A percentile compares a stretch with the other conserved stretches of the same genome.
Evolutionary conservation across 2,888 invertebrate genomes (phyloP).

Genomic region (Euplexia lucipara): DNA sequence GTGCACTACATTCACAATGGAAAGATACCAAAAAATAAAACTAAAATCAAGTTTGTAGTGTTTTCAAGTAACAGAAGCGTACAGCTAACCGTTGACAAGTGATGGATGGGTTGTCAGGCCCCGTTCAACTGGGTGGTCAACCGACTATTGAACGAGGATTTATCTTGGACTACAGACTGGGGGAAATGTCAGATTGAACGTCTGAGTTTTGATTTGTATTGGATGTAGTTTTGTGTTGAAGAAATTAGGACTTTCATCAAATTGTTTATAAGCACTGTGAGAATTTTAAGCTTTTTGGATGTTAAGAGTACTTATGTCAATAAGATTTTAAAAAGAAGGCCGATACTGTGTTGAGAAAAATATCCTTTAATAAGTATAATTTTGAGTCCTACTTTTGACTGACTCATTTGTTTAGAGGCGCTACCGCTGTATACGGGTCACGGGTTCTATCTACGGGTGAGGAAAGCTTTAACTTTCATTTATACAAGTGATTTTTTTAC

Average conservation of each 20-base stretch:
- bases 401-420: no score
- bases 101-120: slow-evolving; percentile 35
- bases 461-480: no score
- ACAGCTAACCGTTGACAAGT: slow-evolving; percentile 32
- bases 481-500: no score
- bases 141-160: slow-evolving; percentile 29
- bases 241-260: no score
- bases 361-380: no score
- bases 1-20: background rate
- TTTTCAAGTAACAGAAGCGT: slow-evolving; percentile 24
- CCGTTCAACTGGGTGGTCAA: slow-evolving; percentile 35
- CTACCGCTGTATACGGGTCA: no score
- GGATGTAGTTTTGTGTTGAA: background rate
- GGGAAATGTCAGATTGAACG: background rate
- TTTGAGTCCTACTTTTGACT: no score
- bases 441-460: no score
- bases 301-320: no score
- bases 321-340: no score
- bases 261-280: background rate
- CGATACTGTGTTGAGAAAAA: no score
- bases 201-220: background rate
- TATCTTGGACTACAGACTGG: slow-evolving; percentile 23
- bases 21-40: slow-evolving; percentile 43
- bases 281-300: no score
- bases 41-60: slow-evolving; percentile 31